Evolutionary conservation across 2,888 invertebrate species (phyloP), one percentile per base, ranked within the genome.

Genomic region (Aleiodes testaceus): DNA sequence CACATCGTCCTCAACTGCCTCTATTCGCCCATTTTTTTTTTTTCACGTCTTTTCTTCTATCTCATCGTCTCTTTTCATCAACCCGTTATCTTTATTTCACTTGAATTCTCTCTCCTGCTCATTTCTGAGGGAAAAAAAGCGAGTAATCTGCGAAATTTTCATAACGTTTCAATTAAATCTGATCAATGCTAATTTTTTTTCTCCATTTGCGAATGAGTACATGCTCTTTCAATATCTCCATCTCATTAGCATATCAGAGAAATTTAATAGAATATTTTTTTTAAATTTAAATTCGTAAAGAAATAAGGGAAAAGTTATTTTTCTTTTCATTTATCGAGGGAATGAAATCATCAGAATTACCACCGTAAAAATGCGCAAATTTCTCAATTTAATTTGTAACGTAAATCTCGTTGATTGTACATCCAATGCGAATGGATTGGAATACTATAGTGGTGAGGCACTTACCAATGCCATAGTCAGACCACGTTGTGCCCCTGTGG

Each of bases 301-400:
- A 26, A 5, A 26, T 26, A 26, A 26, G 26, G 26, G 3, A 26
- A 26, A 26, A 26, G 5, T 26, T 5, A 5, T 26, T 26, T 26
- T 26, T 26, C 5, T 26, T 26, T 26, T 26, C 3, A 2, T 5
- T 26, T 3, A 3, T 26, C 26, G n/a, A n/a, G n/a, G n/a, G n/a
- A 36, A 36, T 36, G 9, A 36, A 36, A 36, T 11, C 36, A 11
- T 36, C 36, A 11, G 7, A 36, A 36, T 36, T 36, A 36, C 36
- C 0, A 2, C 0, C 9, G 9, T 9, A 9, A 36, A 36, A 36
- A 36, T 36, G 36, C 9, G 11, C 11, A 42, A 59, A 72, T 52
- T 72, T 68, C 47, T 26, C 50, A 70, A 70, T 68, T 75, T 30
- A 6, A 64, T 12, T 12, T 63, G 44, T 63, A 20, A 47, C 26